Percentiles rank a stretch among this genome's conserved stretches.
These are phyloP conservation scores for Pachyrhynchus sulphureomaculatus DNA, from an alignment of 1,140 invertebrate species.

Conservation along the genomic window DNA sequence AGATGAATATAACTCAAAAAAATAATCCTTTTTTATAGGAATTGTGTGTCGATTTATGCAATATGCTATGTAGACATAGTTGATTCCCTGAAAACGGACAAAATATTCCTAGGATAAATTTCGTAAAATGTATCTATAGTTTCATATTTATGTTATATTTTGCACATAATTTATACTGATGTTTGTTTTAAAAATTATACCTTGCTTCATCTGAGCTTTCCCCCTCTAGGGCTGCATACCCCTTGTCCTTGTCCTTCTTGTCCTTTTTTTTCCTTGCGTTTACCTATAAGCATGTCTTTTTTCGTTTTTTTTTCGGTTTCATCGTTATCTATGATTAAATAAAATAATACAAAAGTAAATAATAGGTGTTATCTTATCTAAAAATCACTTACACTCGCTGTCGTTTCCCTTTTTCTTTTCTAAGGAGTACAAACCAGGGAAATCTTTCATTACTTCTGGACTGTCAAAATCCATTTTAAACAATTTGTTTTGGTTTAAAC, in stretches of 20 bases:
- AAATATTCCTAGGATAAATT: too few relatives aligned
- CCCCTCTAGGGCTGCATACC: slow-evolving; percentile 88
- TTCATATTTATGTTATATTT: too few relatives aligned
- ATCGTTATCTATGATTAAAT: slow-evolving; percentile 47
- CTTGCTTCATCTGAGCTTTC: slow-evolving; percentile 91
- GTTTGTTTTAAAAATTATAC: slow-evolving; percentile 42
- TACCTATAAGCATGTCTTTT: slow-evolving; percentile 62
- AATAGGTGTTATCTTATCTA: slow-evolving; percentile 23
- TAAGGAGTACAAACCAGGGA: slow-evolving; percentile 84
- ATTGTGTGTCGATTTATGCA: too few relatives aligned
- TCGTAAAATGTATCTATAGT: too few relatives aligned
- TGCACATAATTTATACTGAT: too few relatives aligned
- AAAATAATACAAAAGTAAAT: slow-evolving; percentile 22
- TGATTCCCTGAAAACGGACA: too few relatives aligned
- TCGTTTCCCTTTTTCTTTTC: slow-evolving; percentile 72
- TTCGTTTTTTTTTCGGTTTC: slow-evolving; percentile 51
- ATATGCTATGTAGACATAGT: too few relatives aligned
- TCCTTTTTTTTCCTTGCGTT: slow-evolving; percentile 81
- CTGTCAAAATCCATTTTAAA: slow-evolving; percentile 82
- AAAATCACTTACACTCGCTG: slow-evolving; percentile 74
- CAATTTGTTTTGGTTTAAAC: not conserved
- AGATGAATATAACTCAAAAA: too few relatives aligned
- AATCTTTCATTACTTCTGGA: slow-evolving; percentile 87
- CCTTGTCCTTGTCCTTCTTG: slow-evolving; percentile 76
- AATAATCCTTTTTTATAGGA: too few relatives aligned